Percentiles rank a stretch among this genome's conserved stretches.
phyloP scores from a whole-genome alignment of 2,888 invertebrate genomes.

The Chrysomela aeneicollis region DNA sequence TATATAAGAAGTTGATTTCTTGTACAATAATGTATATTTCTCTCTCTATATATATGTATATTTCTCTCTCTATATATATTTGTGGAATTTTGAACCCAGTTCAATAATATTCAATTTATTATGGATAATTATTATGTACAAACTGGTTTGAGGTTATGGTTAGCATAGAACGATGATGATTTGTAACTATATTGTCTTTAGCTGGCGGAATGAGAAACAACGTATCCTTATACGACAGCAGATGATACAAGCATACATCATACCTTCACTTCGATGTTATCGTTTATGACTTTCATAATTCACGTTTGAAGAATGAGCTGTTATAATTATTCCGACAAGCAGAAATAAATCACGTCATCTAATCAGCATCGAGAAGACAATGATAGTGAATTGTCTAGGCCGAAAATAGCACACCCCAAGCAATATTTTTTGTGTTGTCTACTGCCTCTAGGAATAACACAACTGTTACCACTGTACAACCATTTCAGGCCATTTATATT shows the following conservation, averaged over 20 bases:
- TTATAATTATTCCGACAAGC: constrained; percentile 51
- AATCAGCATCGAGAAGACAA: constrained; percentile 44
- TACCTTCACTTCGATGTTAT: constrained; percentile 35
- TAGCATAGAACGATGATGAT: too few species aligned
- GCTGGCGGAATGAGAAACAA: not conserved
- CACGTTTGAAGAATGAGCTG: constrained; percentile 49
- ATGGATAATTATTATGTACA: too few species aligned
- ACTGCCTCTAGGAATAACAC: constrained; percentile 50
- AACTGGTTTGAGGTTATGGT: too few species aligned
- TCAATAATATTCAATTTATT: too few species aligned
- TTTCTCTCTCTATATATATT: too few species aligned
- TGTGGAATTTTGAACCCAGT: too few species aligned
- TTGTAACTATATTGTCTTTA: not conserved
- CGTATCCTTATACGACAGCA: constrained; percentile 3
- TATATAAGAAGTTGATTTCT: too few species aligned
- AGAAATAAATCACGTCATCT: constrained; percentile 49
- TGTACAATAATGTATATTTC: too few species aligned
- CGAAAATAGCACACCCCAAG: constrained; percentile 45
- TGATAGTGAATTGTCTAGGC: constrained; percentile 32
- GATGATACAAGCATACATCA: constrained; percentile 8
- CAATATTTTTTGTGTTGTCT: constrained; percentile 52
- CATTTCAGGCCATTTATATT: constrained; percentile 48
- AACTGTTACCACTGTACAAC: constrained; percentile 48
- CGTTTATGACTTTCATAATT: constrained; percentile 52
- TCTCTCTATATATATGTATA: too few species aligned